phyloP scores from a whole-genome alignment of 2,113 vertebrate species.

The Thunnus maccoyii region DNA sequence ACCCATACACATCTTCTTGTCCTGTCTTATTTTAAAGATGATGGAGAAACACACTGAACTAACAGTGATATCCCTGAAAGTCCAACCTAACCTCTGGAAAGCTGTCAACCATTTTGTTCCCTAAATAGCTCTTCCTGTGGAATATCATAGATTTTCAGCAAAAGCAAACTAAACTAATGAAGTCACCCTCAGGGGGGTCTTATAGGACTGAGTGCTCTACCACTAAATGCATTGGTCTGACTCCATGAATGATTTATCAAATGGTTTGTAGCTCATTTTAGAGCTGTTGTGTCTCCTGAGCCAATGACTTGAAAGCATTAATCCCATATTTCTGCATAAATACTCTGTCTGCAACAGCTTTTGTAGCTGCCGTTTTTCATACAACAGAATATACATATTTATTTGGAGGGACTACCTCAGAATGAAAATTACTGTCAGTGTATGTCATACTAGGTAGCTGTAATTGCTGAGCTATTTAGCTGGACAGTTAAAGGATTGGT shows the following conservation, averaged over 20 bases:
- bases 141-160: slow-evolving; percentile 52
- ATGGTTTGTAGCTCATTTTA: slow-evolving; percentile 76
- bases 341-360: slow-evolving; percentile 34
- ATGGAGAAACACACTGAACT: slow-evolving; percentile 64
- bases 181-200: slow-evolving; percentile 56
- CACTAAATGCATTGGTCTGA: slow-evolving; percentile 74
- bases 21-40: slow-evolving; percentile 72
- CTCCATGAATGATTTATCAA: slow-evolving; percentile 79
- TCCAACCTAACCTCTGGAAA: slow-evolving; percentile 46
- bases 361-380: slow-evolving; percentile 18
- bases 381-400: slow-evolving; percentile 12
- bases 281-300: slow-evolving; percentile 72
- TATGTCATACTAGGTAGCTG: not conserved
- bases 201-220: slow-evolving; percentile 66
- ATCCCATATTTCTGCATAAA: slow-evolving; percentile 56
- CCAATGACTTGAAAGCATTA: slow-evolving; percentile 55
- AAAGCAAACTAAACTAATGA: slow-evolving; percentile 70
- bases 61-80: slow-evolving; percentile 44
- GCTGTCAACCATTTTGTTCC: slow-evolving; percentile 42
- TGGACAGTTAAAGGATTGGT: not conserved
- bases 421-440: slow-evolving; percentile 12
- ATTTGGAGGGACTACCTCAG: slow-evolving; percentile 5
- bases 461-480: not conserved
- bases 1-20: slow-evolving; percentile 60
- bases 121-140: slow-evolving; percentile 49